These are phyloP conservation scores for Oscheius sp. DNA, from an alignment of 1,140 invertebrate species.

Conservation along the genomic window DNA sequence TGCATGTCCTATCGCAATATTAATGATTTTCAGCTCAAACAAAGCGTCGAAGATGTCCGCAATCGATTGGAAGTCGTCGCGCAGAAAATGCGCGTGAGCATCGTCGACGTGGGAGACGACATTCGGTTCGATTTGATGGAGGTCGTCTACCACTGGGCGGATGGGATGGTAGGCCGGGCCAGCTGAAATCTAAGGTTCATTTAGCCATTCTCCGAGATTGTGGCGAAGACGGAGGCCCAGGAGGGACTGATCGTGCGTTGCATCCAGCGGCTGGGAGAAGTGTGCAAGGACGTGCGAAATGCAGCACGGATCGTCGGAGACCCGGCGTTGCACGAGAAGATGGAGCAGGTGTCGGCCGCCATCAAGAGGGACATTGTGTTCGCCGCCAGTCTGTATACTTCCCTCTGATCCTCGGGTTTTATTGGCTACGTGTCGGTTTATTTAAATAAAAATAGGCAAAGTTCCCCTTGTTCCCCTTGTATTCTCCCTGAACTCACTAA, in stretches of 20 bases:
- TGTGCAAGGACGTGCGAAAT: conserved; percentile 76
- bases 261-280: conserved; percentile 92
- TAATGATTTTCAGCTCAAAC: conserved; percentile 65
- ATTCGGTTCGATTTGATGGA: conserved; percentile 86
- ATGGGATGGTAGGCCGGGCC: conserved; percentile 65
- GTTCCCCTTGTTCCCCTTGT: no score
- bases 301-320: conserved; percentile 89
- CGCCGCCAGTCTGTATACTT: conserved; percentile 88
- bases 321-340: conserved; percentile 82
- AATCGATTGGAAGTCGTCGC: conserved; percentile 63
- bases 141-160: conserved; percentile 91
- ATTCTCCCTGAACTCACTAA: no score
- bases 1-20: conserved; percentile 3
- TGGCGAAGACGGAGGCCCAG: conserved; percentile 85
- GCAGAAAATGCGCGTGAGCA: conserved; percentile 60
- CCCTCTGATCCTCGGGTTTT: no score
- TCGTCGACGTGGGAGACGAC: conserved; percentile 58
- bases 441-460: no score
- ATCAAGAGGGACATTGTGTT: conserved; percentile 98
- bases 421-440: no score
- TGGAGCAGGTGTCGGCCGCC: conserved; percentile 85
- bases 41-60: conserved; percentile 65
- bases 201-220: conserved; percentile 85
- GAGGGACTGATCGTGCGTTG: conserved; percentile 96
- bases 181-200: conserved; percentile 47